phyloP scores from a whole-genome alignment of 1,140 invertebrate species.

The Drosophila tristis region DNA sequence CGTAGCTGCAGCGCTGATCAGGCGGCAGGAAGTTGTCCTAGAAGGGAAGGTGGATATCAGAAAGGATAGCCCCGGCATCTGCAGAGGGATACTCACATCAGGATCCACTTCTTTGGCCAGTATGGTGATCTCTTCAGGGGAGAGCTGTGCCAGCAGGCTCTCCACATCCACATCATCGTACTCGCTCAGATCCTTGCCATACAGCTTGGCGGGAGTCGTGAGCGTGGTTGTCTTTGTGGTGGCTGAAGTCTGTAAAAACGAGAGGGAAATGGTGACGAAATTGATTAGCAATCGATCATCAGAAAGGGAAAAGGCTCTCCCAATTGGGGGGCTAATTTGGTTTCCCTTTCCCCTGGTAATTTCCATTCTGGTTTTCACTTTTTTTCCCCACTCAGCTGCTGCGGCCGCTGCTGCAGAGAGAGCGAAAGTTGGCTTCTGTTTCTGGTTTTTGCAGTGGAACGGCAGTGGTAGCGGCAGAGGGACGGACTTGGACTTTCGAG shows the following conservation, averaged over 20 bases:
- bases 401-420: background rate
- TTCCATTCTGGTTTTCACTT: conserved; percentile 32
- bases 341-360: conserved; percentile 13
- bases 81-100: conserved; percentile 90
- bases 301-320: no score
- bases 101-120: conserved; percentile 99
- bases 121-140: conserved; percentile 98
- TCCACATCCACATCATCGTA: conserved; percentile 99
- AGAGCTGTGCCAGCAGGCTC: conserved; percentile 96
- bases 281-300: background rate
- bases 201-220: conserved; percentile 94
- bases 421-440: conserved; percentile 36
- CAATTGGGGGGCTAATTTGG: conserved; percentile 23
- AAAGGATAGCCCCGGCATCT: no score
- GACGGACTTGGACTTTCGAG: conserved; percentile 19
- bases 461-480: background rate
- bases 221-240: conserved; percentile 94
- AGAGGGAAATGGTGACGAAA: conserved; percentile 16
- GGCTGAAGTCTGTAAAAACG: conserved; percentile 90
- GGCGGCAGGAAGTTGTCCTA: conserved; percentile 98
- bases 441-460: conserved; percentile 5
- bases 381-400: background rate
- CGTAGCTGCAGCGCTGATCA: conserved; percentile 96
- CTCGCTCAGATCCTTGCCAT: conserved; percentile 95
- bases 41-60: conserved; percentile 60